Percentiles rank a stretch among this genome's conserved stretches.
Evolutionary conservation across 2,113 vertebrate species (phyloP).

Genomic region (Anas platyrhynchos): DNA sequence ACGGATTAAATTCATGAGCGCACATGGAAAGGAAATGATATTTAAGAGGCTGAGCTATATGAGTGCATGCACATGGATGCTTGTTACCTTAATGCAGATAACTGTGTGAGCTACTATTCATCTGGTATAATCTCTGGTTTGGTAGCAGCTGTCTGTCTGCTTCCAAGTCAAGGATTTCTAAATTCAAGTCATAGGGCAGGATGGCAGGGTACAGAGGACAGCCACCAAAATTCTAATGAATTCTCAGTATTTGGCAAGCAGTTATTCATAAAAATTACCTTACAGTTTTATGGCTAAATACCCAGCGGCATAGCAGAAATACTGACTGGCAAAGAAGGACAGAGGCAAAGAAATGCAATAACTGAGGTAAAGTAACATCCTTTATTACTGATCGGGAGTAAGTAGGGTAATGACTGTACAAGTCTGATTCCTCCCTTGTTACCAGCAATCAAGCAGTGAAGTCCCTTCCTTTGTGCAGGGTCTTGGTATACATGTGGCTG

Average conservation of each 20-base stretch:
- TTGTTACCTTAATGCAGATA: neutral
- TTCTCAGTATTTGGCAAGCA: neutral
- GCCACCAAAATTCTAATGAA: neutral
- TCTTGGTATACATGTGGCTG: neutral
- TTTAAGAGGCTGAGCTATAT: neutral
- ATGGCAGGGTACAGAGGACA: neutral
- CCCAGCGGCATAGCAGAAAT: neutral
- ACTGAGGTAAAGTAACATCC: neutral
- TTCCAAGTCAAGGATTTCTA: neutral
- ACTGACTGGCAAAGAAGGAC: neutral
- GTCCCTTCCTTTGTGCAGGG: neutral
- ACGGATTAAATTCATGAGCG: neutral
- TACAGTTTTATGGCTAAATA: slow-evolving; percentile 16
- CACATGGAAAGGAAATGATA: neutral
- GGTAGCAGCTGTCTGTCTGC: neutral
- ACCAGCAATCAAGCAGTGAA: slow-evolving; percentile 18
- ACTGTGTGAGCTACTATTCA: neutral
- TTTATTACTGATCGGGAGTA: neutral
- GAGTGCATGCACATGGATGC: neutral
- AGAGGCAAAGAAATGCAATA: neutral
- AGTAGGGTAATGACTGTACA: neutral
- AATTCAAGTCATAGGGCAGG: neutral
- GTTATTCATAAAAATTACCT: neutral
- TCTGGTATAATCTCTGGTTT: neutral
- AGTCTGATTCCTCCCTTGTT: slow-evolving; percentile 15